Conservation (phyloP, 2,888 invertebrate species). For the Hirtodrosophila histrioides region DNA sequence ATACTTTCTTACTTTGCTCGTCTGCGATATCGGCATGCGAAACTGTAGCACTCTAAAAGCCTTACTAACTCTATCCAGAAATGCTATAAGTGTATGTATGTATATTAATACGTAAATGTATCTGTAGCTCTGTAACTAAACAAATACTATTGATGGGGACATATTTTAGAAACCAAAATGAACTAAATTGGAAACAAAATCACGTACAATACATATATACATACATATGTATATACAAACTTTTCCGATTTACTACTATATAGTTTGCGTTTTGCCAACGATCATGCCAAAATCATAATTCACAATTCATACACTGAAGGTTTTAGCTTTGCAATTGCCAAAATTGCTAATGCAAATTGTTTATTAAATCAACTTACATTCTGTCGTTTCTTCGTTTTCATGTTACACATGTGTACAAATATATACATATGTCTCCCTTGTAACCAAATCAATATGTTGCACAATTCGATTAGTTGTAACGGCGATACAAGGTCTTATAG, state of each 20-base stretch:
- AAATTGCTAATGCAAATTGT: constrained; percentile 12
- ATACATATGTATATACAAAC: constrained; percentile 27
- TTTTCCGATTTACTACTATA: constrained; percentile 27
- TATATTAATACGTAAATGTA: constrained; percentile 21
- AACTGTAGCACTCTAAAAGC: constrained; percentile 26
- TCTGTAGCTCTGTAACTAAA: constrained; percentile 43
- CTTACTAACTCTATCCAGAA: constrained; percentile 38
- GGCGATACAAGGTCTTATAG: constrained; percentile 85
- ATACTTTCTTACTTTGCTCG: constrained; percentile 28
- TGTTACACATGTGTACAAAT: constrained; percentile 36
- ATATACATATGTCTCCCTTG: constrained; percentile 25
- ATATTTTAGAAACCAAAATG: constrained; percentile 70
- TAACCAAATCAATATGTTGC: constrained; percentile 8
- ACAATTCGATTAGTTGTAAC: constrained; percentile 82
- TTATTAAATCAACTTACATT: constrained; percentile 37
- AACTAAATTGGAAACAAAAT: constrained; percentile 17
- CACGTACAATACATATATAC: constrained; percentile 10
- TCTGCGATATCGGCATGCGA: constrained; percentile 57
- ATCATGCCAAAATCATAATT: constrained; percentile 54
- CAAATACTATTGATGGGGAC: constrained; percentile 69
- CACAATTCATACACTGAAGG: constrained; percentile 34
- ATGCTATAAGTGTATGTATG: constrained; percentile 21
- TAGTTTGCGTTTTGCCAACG: constrained; percentile 9
- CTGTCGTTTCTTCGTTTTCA: constrained; percentile 61
- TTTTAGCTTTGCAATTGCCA: constrained; percentile 27